Evolutionary conservation across 2,113 vertebrate genomes (phyloP).

Genomic region (Microtus richardsoni): DNA sequence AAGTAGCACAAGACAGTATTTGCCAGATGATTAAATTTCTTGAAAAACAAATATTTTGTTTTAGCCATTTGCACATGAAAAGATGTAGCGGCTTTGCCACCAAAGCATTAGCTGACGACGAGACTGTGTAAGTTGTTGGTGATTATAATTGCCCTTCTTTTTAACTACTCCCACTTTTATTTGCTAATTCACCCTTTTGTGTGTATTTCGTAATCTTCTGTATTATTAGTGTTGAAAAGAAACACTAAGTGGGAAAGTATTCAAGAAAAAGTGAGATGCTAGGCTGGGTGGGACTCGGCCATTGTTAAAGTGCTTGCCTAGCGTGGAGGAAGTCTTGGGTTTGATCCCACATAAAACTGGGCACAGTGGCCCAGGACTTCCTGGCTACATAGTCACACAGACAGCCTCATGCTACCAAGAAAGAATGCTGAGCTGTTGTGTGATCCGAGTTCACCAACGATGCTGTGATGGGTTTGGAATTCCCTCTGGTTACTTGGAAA

Average conservation of each 20-base stretch:
- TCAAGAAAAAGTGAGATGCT: neutral
- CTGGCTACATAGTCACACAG: neutral
- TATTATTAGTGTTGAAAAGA: slow-evolving; percentile 39
- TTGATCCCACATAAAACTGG: neutral
- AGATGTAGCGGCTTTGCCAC: neutral
- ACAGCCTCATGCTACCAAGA: neutral
- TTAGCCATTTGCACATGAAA: slow-evolving; percentile 16
- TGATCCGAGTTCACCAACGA: neutral
- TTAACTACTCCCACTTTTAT: neutral
- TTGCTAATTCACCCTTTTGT: neutral
- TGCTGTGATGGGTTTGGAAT: neutral
- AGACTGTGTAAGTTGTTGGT: neutral
- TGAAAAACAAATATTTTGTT: slow-evolving; percentile 38
- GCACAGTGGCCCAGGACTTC: neutral
- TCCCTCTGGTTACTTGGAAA: neutral
- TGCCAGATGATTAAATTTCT: neutral
- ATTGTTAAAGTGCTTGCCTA: neutral
- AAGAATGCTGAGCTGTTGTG: neutral
- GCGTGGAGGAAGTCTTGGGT: neutral
- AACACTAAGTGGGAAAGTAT: neutral
- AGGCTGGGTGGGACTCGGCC: neutral
- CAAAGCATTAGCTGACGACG: neutral
- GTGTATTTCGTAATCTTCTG: slow-evolving; percentile 21
- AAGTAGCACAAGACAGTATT: neutral
- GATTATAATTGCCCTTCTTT: neutral